Evolutionary conservation across 1,140 invertebrate species (phyloP).

Genomic region (Cherax quadricarinatus): DNA sequence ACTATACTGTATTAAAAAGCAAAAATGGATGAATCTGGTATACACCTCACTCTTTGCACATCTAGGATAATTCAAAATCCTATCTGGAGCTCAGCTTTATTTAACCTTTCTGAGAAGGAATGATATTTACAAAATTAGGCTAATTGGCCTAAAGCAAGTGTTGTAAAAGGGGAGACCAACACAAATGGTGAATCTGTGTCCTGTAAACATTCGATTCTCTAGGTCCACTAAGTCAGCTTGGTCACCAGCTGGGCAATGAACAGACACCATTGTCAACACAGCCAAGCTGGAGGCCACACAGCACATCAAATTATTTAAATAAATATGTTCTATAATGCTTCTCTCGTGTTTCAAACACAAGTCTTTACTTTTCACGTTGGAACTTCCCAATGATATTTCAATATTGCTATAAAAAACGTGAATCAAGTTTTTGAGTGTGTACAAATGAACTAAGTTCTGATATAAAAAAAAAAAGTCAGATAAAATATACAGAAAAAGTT

Average conservation of each 20-base stretch:
- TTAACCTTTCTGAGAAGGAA: slow-evolving; percentile 71
- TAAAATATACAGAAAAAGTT: not conserved
- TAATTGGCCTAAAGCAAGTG: slow-evolving; percentile 70
- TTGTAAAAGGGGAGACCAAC: slow-evolving; percentile 69
- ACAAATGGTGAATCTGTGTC: slow-evolving; percentile 66
- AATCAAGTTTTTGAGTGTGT: slow-evolving; percentile 40
- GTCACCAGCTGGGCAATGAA: slow-evolving; percentile 32
- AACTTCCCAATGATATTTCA: slow-evolving; percentile 20
- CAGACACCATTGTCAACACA: slow-evolving; percentile 32
- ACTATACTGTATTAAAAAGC: too few species aligned
- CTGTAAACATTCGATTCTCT: slow-evolving; percentile 42
- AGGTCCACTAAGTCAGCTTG: slow-evolving; percentile 41
- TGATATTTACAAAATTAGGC: slow-evolving; percentile 70
- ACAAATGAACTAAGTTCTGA: slow-evolving; percentile 43
- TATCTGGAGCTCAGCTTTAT: slow-evolving; percentile 66
- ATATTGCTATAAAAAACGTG: slow-evolving; percentile 36
- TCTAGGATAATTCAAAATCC: slow-evolving; percentile 21
- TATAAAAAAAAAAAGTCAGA: slow-evolving; percentile 39
- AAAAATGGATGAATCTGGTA: too few species aligned
- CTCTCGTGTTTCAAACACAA: slow-evolving; percentile 56
- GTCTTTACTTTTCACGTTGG: slow-evolving; percentile 22
- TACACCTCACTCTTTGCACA: not conserved
- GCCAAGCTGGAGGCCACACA: slow-evolving; percentile 46
- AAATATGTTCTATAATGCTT: slow-evolving; percentile 24
- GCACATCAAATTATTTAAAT: slow-evolving; percentile 16